Base-by-base conservation (phyloP, 2,888 invertebrate genomes). In the Spodoptera exigua region DNA sequence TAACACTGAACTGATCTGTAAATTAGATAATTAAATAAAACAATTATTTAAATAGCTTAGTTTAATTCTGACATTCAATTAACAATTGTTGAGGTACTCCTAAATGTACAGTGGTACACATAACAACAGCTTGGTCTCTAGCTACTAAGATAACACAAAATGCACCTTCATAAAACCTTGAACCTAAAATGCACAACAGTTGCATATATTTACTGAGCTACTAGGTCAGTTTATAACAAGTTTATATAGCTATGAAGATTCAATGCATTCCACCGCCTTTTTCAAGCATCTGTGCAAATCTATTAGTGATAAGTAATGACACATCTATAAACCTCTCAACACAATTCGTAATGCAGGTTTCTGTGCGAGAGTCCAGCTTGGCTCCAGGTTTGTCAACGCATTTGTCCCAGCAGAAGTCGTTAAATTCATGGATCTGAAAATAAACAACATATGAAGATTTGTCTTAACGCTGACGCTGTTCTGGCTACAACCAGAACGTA, bases 351-450 rank as follows among this genome's bases (percentile, higher is more conserved):
- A 99, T 93, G 83, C 99, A 99, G 0, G 97, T 97, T 92, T 99
- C 99, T 1, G 98, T 98, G 79, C 96, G 96, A 56, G 97, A 96
- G 86, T 99, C 99, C 71, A 99, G 89, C 91, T 98, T 98, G 44
- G 96, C 96, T 35, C 97, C 96, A 3, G 98, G 98, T 83, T 98
- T 98, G 54, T 98, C 98, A 35, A 99, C 96, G 86, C 99, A 99
- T 87, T 98, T 98, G 14, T 99, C 99, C 99, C 99, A 99, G 87
- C 99, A 99, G 71, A 98, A 96, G 82, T 98, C 98, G 80, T 98
- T 98, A 87, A 99, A 97, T 88, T 97, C 97, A 81, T 98, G 98
- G 68, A 99, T 97, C 98, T 99, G 86, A 57, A 95, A 57, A 48
- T 18, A 41, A 39, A 9, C 0, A 11, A 14, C 10, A 12, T 18